These are phyloP conservation scores for Karalla daura DNA, from an alignment of 2,797 vertebrate genomes.

Conservation along the genomic window DNA sequence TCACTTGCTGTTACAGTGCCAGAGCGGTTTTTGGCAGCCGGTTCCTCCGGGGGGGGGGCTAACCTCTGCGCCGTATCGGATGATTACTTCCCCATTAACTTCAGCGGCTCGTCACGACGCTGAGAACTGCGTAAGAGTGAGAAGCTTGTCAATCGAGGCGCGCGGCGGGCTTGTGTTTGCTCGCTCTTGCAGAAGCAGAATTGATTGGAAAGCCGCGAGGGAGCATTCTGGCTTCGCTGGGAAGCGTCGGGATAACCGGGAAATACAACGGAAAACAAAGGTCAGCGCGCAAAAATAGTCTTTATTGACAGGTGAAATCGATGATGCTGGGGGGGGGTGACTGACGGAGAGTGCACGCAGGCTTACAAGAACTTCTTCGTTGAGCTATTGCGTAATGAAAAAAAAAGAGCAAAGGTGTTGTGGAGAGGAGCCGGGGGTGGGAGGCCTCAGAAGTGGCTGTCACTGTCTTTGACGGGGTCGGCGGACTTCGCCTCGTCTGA, in stretches of 20 bases:
- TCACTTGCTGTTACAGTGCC: slow-evolving; percentile 42
- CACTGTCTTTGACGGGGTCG: slow-evolving; percentile 57
- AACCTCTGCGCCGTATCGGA: slow-evolving; percentile 58
- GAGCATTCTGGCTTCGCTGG: slow-evolving; percentile 62
- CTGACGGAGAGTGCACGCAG: slow-evolving; percentile 1
- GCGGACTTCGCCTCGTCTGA: slow-evolving; percentile 67
- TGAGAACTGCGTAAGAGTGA: slow-evolving; percentile 50
- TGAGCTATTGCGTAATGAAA: slow-evolving; percentile 4
- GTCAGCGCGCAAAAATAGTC: slow-evolving; percentile 63
- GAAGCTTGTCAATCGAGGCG: slow-evolving; percentile 60
- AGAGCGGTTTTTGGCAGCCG: slow-evolving; percentile 37
- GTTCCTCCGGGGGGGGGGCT: slow-evolving; percentile 42
- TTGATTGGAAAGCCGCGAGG: slow-evolving; percentile 70
- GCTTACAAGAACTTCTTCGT: slow-evolving; percentile 10
- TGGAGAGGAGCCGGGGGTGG: not conserved
- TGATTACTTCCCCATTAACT: slow-evolving; percentile 69
- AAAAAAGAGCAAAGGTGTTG: slow-evolving; percentile 16
- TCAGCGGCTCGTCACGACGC: slow-evolving; percentile 48
- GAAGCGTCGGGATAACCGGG: slow-evolving; percentile 57
- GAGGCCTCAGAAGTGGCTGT: slow-evolving; percentile 71
- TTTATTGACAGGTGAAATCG: slow-evolving; percentile 68
- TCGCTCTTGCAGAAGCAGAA: slow-evolving; percentile 63
- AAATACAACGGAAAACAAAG: too few species aligned
- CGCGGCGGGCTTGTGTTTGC: slow-evolving; percentile 60
- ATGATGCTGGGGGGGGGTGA: slow-evolving; percentile 48